phyloP scores from a whole-genome alignment of 2,113 vertebrate species.

The cattle (Bos taurus) region ARS-UCD2.0 NC_037337.1:41604501-41605000 shows the following conservation, averaged over 20 bases:
- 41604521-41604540: constrained; percentile 12
- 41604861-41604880: not conserved
- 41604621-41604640: not conserved
- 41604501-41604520: not conserved
- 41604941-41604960: not conserved
- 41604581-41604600: not conserved
- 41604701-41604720: not conserved
- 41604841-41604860: not conserved
- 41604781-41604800: not conserved
- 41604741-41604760: not conserved
- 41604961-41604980: not conserved
- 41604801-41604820: not conserved
- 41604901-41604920: not conserved
- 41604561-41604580: constrained; percentile 4
- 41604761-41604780: not conserved
- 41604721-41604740: not conserved
- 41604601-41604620: not conserved
- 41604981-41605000: not conserved
- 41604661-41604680: not conserved
- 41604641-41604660: not conserved
- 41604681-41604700: not conserved
- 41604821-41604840: not conserved
- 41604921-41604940: not conserved
- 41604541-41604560: not conserved
- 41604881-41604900: not conserved